Percentiles rank a stretch among this genome's conserved stretches.
phyloP scores from a whole-genome alignment of 2,113 vertebrate genomes.

The Glareola pratincola region DNA sequence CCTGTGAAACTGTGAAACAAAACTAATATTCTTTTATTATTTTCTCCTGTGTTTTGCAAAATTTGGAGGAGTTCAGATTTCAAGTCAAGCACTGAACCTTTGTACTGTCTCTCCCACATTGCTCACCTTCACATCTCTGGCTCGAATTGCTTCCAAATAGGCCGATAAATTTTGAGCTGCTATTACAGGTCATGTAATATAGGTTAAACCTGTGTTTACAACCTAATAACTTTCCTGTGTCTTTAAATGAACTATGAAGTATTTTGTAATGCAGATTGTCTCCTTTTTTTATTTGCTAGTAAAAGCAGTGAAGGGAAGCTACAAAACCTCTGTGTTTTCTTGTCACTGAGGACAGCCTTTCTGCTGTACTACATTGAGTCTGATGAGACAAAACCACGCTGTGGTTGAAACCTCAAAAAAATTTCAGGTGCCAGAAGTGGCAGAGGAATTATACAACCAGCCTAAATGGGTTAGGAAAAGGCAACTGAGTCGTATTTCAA shows the following conservation, averaged over 20 bases:
- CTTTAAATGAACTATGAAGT: not conserved
- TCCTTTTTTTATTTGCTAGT: slow-evolving; percentile 11
- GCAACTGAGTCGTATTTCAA: not conserved
- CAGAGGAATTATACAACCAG: not conserved
- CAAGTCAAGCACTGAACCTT: not conserved
- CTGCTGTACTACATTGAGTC: not conserved
- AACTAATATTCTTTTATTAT: too few species aligned
- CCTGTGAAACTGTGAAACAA: not conserved
- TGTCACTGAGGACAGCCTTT: not conserved
- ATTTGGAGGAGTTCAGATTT: not conserved
- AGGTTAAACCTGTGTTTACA: slow-evolving; percentile 29
- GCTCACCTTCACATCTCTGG: not conserved
- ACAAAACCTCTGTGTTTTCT: not conserved
- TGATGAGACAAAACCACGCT: not conserved
- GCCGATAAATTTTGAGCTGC: slow-evolving; percentile 20
- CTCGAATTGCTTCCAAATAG: slow-evolving; percentile 5
- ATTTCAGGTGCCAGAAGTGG: not conserved
- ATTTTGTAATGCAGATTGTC: slow-evolving; percentile 19
- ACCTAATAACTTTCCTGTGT: not conserved
- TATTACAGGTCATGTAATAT: not conserved
- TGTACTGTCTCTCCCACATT: not conserved
- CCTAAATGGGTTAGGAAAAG: not conserved
- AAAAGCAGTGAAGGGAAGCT: slow-evolving; percentile 5
- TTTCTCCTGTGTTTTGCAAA: not conserved
- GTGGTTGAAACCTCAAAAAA: not conserved